Conservation (phyloP, 2,888 invertebrate species). For the Candidula unifasciata region DNA sequence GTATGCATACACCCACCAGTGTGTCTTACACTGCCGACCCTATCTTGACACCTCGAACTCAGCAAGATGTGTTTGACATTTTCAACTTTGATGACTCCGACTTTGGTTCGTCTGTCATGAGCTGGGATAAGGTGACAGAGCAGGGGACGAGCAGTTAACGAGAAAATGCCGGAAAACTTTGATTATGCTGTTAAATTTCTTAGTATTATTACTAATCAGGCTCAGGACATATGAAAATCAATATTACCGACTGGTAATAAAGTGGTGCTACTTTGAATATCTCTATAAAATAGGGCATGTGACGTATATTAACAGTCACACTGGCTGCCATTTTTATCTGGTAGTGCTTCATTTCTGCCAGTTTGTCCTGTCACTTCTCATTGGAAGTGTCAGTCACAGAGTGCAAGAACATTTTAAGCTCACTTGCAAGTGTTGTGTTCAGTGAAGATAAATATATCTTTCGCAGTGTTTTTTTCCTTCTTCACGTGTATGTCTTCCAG, state of each 20-base stretch:
- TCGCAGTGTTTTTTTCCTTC: too few species aligned
- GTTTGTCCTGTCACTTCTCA: too few species aligned
- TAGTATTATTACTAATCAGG: neutral
- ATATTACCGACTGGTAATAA: neutral
- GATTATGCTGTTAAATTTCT: neutral
- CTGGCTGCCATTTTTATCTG: too few species aligned
- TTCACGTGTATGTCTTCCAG: too few species aligned
- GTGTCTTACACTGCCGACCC: conserved; percentile 83
- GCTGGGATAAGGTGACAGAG: conserved; percentile 83
- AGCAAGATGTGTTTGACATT: conserved; percentile 84
- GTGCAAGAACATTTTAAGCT: too few species aligned
- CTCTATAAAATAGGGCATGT: neutral
- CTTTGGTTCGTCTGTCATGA: conserved; percentile 80
- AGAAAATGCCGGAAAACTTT: neutral
- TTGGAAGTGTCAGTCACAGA: too few species aligned
- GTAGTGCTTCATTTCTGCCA: too few species aligned
- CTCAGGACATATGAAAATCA: neutral
- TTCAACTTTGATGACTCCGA: conserved; percentile 84
- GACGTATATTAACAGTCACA: neutral
- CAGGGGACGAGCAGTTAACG: conserved; percentile 61
- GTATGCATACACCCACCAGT: neutral
- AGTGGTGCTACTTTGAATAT: conserved; percentile 18
- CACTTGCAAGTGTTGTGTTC: too few species aligned
- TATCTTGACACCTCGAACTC: conserved; percentile 83
- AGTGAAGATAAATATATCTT: too few species aligned